Conservation (phyloP, 30 jellyfish, hydroid and myxozoan species). For the Calvadosia cruxmelitensis region DNA sequence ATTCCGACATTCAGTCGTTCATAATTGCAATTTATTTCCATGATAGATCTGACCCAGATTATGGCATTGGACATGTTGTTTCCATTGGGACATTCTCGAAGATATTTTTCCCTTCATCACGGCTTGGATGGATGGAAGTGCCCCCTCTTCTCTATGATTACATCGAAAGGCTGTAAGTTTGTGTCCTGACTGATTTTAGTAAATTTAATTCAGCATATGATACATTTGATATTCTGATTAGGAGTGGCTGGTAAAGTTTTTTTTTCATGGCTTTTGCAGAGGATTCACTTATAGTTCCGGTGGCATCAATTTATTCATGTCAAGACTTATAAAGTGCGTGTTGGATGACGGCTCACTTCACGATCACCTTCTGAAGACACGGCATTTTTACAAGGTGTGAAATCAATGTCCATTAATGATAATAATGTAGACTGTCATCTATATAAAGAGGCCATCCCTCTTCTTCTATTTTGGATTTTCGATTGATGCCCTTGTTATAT, state of each 20-base stretch:
- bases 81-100: conserved; percentile 54
- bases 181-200: neutral
- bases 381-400: neutral
- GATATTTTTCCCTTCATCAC: conserved; percentile 40
- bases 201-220: neutral
- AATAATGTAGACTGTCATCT: too few species aligned
- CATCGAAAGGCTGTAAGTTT: conserved; percentile 12
- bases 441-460: too few species aligned
- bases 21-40: neutral
- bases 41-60: conserved; percentile 22
- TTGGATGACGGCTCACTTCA: neutral
- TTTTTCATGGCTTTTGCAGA: neutral
- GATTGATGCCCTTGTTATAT: too few species aligned
- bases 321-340: neutral
- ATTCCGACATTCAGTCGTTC: too few species aligned
- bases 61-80: conserved; percentile 57
- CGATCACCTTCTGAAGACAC: neutral
- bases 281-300: neutral
- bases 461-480: too few species aligned
- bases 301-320: neutral
- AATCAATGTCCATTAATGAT: too few species aligned
- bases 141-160: conserved; percentile 9
- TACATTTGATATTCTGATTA: neutral
- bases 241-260: neutral
- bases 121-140: conserved; percentile 67